Percentiles rank a stretch among this genome's conserved stretches.
Conservation (phyloP, 2,797 vertebrate species). For the Accipiter fasciatus region DNA sequence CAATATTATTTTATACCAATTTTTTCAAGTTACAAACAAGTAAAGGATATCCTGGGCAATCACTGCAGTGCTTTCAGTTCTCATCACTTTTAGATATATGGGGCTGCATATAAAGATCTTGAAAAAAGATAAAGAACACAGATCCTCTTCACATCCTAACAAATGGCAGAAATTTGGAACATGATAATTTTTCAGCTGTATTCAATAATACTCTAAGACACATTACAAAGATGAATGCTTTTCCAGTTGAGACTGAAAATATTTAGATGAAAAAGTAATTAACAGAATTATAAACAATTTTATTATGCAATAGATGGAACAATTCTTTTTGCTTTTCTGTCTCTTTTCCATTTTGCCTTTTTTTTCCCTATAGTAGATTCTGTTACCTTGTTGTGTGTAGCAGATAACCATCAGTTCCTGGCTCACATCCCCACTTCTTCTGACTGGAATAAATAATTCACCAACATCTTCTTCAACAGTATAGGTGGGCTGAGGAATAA, state of each 20-base stretch:
- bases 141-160: not conserved
- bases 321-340: not conserved
- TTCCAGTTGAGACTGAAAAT: not conserved
- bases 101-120: not conserved
- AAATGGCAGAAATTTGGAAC: not conserved
- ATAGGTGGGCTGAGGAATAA: conserved; percentile 84
- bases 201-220: not conserved
- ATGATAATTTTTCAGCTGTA: not conserved
- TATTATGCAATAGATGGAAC: not conserved
- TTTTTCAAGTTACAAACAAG: not conserved
- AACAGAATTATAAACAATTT: not conserved
- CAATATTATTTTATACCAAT: not conserved
- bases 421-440: conserved; percentile 89
- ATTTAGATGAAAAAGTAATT: not conserved
- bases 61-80: not conserved
- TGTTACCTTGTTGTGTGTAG: conserved; percentile 89
- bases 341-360: not conserved
- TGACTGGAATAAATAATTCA: conserved; percentile 88
- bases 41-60: not conserved
- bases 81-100: not conserved
- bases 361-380: not conserved
- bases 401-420: conserved; percentile 94
- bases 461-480: conserved; percentile 87
- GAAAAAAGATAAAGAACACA: not conserved
- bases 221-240: not conserved